Conservation (phyloP, 2,888 invertebrate genomes). For the Agonopterix heracliana region DNA sequence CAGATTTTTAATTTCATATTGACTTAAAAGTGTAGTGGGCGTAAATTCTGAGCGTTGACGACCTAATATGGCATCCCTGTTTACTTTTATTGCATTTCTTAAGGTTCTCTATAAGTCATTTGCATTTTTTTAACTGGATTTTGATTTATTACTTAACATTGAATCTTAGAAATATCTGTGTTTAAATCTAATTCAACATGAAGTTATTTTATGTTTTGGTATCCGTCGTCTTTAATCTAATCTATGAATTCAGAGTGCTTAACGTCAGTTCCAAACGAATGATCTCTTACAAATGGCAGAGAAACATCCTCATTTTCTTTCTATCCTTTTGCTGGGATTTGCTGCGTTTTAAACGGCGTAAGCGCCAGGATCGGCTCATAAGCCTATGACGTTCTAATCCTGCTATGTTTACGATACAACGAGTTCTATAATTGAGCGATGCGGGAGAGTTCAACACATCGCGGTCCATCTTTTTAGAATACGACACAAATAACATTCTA, state of each 20-base stretch:
- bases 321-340: conserved; percentile 33
- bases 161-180: conserved; percentile 6
- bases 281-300: conserved; percentile 50
- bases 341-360: conserved; percentile 35
- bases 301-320: conserved; percentile 36
- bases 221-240: conserved; percentile 1
- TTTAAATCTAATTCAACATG: neutral
- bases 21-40: conserved; percentile 12
- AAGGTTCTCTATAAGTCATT: conserved; percentile 34
- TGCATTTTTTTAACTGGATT: conserved; percentile 30
- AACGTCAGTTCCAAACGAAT: conserved; percentile 16
- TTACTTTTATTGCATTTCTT: conserved; percentile 40
- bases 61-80: conserved; percentile 22
- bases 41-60: conserved; percentile 2
- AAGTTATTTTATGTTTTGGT: neutral
- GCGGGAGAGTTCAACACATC: conserved; percentile 76
- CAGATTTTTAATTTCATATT: conserved; percentile 21
- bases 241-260: conserved; percentile 3
- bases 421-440: conserved; percentile 74
- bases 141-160: conserved; percentile 15
- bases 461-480: conserved; percentile 76
- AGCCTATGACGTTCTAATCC: conserved; percentile 47
- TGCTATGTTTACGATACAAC: conserved; percentile 55
- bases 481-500: conserved; percentile 76
- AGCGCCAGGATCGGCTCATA: conserved; percentile 28